phyloP scores from a whole-genome alignment of 2,888 invertebrate species.

The Agelastica alni region DNA sequence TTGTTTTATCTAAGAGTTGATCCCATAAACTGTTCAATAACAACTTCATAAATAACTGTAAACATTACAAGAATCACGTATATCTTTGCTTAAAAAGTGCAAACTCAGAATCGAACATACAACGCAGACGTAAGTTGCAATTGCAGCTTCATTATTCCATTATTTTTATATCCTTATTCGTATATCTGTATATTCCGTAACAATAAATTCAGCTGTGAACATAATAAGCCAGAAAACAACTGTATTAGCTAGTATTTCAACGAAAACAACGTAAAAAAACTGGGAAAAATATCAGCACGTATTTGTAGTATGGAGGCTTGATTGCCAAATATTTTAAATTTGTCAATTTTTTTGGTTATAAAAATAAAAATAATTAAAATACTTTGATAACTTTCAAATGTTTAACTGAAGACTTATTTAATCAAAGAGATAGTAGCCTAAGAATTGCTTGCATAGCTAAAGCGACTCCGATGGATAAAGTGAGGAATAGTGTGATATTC shows the following conservation, averaged over 20 bases:
- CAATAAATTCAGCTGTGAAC: slow-evolving; percentile 25
- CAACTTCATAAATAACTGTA: background rate
- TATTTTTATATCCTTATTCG: slow-evolving; percentile 20
- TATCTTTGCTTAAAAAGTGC: slow-evolving; percentile 8
- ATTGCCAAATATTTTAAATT: background rate
- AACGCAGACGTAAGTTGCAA: slow-evolving; percentile 20
- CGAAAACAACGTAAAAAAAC: slow-evolving; percentile 25
- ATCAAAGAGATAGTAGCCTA: too few species aligned
- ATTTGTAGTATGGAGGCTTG: background rate
- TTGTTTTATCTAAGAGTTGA: too few species aligned
- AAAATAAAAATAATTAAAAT: too few species aligned
- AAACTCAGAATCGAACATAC: slow-evolving; percentile 14
- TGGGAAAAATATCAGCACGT: slow-evolving; percentile 17
- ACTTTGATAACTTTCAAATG: too few species aligned
- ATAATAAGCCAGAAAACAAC: slow-evolving; percentile 25
- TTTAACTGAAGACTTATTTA: too few species aligned
- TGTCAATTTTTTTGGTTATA: too few species aligned
- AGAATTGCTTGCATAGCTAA: too few species aligned
- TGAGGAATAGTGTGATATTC: too few species aligned
- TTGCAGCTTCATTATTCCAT: slow-evolving; percentile 23
- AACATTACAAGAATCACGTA: background rate
- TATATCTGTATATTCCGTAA: slow-evolving; percentile 14
- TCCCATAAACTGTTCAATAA: background rate
- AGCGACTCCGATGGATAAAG: too few species aligned
- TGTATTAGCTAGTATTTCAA: slow-evolving; percentile 28